Evolutionary conservation across 1,140 invertebrate species (phyloP).

Genomic region (Halictus rubicundus): DNA sequence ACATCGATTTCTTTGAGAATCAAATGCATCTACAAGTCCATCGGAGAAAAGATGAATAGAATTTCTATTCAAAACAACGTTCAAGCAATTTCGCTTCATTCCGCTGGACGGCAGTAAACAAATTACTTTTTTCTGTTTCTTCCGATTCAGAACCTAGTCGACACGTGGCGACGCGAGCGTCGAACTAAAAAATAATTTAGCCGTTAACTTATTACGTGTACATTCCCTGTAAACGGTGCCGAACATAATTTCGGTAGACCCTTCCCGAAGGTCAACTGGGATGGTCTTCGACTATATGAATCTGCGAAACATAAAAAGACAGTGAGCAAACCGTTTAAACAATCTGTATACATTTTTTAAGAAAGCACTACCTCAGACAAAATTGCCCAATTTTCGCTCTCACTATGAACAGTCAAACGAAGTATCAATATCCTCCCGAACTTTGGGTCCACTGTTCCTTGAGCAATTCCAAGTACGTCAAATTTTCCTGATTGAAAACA

Average conservation of each 20-base stretch:
- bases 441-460: conserved; percentile 84
- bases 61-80: background rate
- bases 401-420: conserved; percentile 88
- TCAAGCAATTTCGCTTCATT: conserved; percentile 8
- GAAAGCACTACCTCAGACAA: conserved; percentile 89
- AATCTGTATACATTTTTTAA: background rate
- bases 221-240: conserved; percentile 53
- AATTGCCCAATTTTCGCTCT: conserved; percentile 94
- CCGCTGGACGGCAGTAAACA: conserved; percentile 45
- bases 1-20: conserved; percentile 4
- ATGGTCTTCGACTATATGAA: conserved; percentile 72
- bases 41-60: background rate
- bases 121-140: conserved; percentile 27
- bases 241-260: conserved; percentile 38
- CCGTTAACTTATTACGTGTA: conserved; percentile 34
- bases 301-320: conserved; percentile 51
- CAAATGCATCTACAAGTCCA: conserved; percentile 5
- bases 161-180: conserved; percentile 23
- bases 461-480: conserved; percentile 89
- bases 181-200: conserved; percentile 54
- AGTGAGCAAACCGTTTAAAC: background rate
- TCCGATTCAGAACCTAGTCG: conserved; percentile 18
- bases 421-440: conserved; percentile 87
- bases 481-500: conserved; percentile 83
- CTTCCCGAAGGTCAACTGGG: conserved; percentile 66